These are phyloP conservation scores for Bombus sylvicola DNA, from an alignment of 1,140 invertebrate genomes.

Conservation along the genomic window DNA sequence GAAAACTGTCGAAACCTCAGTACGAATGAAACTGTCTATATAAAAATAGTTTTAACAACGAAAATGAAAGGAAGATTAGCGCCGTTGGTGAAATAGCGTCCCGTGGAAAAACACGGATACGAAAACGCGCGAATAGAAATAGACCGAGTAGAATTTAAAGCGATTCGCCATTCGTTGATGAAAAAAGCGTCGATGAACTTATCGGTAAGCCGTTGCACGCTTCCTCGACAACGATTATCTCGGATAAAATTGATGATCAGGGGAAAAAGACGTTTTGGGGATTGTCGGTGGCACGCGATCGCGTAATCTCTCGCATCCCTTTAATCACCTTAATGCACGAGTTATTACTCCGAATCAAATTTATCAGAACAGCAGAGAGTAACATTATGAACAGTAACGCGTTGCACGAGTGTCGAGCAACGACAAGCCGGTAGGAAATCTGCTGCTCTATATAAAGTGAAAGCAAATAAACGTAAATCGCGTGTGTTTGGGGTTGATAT, in stretches of 20 bases:
- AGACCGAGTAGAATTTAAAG: neutral
- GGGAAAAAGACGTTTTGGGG: neutral
- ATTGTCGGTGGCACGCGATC: neutral
- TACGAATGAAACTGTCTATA: no score
- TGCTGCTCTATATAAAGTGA: constrained; percentile 41
- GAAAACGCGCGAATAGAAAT: neutral
- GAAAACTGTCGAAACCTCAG: no score
- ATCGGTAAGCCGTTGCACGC: neutral
- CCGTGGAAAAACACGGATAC: no score
- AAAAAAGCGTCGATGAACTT: neutral
- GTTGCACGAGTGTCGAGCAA: constrained; percentile 12
- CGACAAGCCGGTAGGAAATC: neutral
- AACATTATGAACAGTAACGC: constrained; percentile 38
- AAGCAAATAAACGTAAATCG: constrained; percentile 60
- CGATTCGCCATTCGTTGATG: neutral
- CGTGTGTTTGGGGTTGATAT: constrained; percentile 41
- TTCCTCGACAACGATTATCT: neutral
- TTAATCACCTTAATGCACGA: constrained; percentile 41
- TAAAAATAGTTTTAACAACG: no score
- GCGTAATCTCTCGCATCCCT: neutral
- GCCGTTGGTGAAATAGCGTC: no score
- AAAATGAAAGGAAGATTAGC: no score
- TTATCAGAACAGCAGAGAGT: constrained; percentile 52
- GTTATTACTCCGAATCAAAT: constrained; percentile 34
- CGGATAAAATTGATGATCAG: neutral